Evolutionary conservation across 2,113 vertebrate species (phyloP).

Genomic region (Myiagra hebetior): DNA sequence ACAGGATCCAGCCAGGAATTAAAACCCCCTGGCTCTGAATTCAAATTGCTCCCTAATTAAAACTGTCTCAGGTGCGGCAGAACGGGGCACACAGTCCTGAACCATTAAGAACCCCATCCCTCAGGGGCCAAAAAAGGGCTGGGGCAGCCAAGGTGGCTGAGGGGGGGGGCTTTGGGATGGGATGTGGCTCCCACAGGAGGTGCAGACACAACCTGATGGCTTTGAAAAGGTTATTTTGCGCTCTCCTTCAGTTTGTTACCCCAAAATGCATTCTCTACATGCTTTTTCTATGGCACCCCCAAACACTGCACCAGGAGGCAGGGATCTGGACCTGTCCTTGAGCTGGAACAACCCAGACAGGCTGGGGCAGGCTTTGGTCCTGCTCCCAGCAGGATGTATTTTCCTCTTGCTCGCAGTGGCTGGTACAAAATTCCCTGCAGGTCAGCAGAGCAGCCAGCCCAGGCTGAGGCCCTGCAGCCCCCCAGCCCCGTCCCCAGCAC

Average conservation of each 20-base stretch:
- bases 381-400: neutral
- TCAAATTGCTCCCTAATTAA: neutral
- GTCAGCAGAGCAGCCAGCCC: neutral
- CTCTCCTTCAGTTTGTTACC: neutral
- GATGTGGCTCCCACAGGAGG: neutral
- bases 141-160: neutral
- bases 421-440: neutral
- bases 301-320: neutral
- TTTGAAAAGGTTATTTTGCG: neutral
- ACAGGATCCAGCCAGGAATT: neutral
- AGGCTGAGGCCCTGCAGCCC: neutral
- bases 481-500: neutral
- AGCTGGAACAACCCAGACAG: rapidly evolving
- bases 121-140: neutral
- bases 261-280: rapidly evolving
- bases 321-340: neutral
- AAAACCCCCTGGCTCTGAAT: neutral
- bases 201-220: neutral
- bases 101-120: rapidly evolving
- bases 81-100: neutral
- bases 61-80: neutral
- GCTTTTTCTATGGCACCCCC: neutral
- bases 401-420: neutral
- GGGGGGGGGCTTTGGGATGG: neutral
- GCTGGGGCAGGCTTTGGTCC: neutral